These are phyloP conservation scores for Lasioglossum figueresi DNA, from an alignment of 2,888 invertebrate genomes.

Conservation along the genomic window DNA sequence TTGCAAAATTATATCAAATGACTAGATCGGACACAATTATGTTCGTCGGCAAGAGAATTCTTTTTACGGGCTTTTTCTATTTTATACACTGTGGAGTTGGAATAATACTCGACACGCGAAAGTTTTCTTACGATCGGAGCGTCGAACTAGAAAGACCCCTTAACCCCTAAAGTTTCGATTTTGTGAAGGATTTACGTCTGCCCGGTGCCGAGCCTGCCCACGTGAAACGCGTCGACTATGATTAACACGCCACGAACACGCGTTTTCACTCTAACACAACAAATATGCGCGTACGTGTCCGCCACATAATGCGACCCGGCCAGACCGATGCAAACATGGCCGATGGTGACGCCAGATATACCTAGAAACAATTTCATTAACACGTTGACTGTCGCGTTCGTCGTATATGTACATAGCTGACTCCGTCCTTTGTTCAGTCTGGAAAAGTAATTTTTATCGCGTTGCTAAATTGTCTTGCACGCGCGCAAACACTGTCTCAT, in stretches of 20 bases:
- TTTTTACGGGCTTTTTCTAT: not conserved
- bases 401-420: not conserved
- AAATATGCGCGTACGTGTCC: not conserved
- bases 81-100: not conserved
- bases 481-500: not conserved
- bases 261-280: conserved; percentile 65
- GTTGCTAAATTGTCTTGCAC: not conserved
- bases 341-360: conserved; percentile 53
- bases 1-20: too few species aligned
- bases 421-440: not conserved
- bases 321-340: conserved; percentile 33
- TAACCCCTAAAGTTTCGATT: conserved; percentile 44
- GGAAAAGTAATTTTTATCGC: conserved; percentile 54
- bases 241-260: conserved; percentile 75
- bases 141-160: not conserved
- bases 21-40: too few species aligned
- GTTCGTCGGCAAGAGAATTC: too few species aligned
- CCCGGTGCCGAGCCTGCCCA: conserved; percentile 16
- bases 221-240: conserved; percentile 67
- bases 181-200: conserved; percentile 42
- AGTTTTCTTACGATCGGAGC: not conserved
- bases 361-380: conserved; percentile 71
- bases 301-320: conserved; percentile 22
- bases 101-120: not conserved
- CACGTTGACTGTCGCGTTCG: not conserved